These are phyloP conservation scores for Odontomachus brunneus DNA, from an alignment of 1,140 invertebrate species.

Conservation along the genomic window DNA sequence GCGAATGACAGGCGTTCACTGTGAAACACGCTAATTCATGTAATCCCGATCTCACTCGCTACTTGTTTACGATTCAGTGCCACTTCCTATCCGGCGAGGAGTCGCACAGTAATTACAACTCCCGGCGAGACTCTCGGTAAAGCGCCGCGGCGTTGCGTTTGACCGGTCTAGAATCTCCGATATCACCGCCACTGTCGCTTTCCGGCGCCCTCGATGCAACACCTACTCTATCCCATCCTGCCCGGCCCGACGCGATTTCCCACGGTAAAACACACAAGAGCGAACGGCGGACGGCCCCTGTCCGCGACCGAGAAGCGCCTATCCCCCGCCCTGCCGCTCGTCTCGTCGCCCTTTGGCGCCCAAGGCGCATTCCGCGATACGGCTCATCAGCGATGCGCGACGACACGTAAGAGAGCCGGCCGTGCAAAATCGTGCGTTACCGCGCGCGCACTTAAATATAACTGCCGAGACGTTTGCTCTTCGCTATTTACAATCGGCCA, in stretches of 20 bases:
- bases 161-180: too few species aligned
- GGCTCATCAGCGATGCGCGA: constrained; percentile 52
- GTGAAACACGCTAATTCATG: constrained; percentile 15
- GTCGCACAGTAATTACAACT: too few species aligned
- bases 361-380: constrained; percentile 39
- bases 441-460: constrained; percentile 14
- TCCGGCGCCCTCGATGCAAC: neutral
- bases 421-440: constrained; percentile 55
- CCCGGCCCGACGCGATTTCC: neutral
- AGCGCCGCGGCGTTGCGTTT: too few species aligned
- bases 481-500: constrained; percentile 63
- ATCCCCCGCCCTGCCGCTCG: neutral
- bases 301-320: neutral
- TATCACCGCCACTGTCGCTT: too few species aligned
- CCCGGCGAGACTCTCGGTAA: too few species aligned
- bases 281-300: too few species aligned
- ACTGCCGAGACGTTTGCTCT: constrained; percentile 39
- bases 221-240: too few species aligned
- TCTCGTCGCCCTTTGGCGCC: constrained; percentile 49
- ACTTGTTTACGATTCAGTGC: constrained; percentile 26
- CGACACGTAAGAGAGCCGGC: neutral
- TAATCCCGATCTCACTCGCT: constrained; percentile 27
- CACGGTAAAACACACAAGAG: neutral
- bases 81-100: neutral
- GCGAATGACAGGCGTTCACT: constrained; percentile 2